These are phyloP conservation scores for Plagodis pulveraria DNA, from an alignment of 2,888 invertebrate species.

Conservation along the genomic window DNA sequence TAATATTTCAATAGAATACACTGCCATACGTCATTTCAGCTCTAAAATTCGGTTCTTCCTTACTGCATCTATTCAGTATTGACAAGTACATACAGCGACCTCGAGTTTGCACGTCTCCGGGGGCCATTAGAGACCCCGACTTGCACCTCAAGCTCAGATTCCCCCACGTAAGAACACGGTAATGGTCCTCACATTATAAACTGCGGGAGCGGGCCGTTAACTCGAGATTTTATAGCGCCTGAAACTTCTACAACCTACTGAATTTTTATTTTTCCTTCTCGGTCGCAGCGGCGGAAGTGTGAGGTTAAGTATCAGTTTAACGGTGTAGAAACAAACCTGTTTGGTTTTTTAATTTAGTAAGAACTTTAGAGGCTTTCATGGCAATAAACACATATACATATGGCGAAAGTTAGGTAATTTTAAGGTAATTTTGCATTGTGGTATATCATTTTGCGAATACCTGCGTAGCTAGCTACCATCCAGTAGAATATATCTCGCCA, in stretches of 20 bases:
- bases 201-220: constrained; percentile 27
- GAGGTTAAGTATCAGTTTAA: constrained; percentile 14
- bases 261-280: constrained; percentile 17
- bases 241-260: constrained; percentile 12
- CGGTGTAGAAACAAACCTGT: constrained; percentile 2
- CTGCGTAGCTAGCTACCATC: too few species aligned
- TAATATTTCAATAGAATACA: too few species aligned
- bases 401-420: too few species aligned
- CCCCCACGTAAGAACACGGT: constrained; percentile 32
- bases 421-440: too few species aligned
- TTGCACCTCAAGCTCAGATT: constrained; percentile 25
- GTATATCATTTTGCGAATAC: too few species aligned
- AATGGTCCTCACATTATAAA: constrained; percentile 37
- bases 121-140: constrained; percentile 24
- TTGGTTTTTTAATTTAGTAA: background rate
- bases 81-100: background rate
- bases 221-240: constrained; percentile 27
- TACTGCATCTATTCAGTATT: background rate
- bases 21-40: too few species aligned
- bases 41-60: background rate
- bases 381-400: too few species aligned
- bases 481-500: too few species aligned
- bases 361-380: too few species aligned
- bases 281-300: constrained; percentile 3
- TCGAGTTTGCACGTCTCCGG: constrained; percentile 21